These are phyloP conservation scores for Galeopterus variegatus DNA, from an alignment of 2,113 vertebrate genomes.

Conservation along the genomic window DNA sequence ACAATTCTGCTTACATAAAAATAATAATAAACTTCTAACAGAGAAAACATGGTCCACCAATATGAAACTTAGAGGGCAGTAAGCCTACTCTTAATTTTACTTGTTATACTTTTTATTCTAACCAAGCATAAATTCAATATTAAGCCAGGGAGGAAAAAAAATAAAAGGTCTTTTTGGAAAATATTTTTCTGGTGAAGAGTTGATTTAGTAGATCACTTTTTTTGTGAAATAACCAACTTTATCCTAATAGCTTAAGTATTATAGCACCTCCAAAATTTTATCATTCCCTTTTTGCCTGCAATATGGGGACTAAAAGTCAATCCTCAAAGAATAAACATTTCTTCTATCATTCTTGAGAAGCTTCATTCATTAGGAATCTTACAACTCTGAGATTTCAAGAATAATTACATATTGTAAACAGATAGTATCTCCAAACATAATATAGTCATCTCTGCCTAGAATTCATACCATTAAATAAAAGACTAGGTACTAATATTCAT, in stretches of 20 bases:
- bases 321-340: slow-evolving; percentile 36
- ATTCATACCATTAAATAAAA: slow-evolving; percentile 51
- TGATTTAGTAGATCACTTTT: slow-evolving; percentile 13
- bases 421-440: slow-evolving; percentile 14
- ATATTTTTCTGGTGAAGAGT: slow-evolving; percentile 27
- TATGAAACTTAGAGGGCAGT: slow-evolving; percentile 31
- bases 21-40: slow-evolving; percentile 24
- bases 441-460: slow-evolving; percentile 6
- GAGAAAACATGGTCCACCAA: slow-evolving; percentile 33
- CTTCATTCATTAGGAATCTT: slow-evolving; percentile 19
- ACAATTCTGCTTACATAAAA: slow-evolving; percentile 44
- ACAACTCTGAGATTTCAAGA: slow-evolving; percentile 29
- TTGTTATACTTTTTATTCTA: background rate
- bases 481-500: slow-evolving; percentile 1
- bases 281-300: slow-evolving; percentile 31
- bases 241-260: background rate
- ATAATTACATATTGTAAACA: slow-evolving; percentile 42
- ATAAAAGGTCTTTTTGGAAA: slow-evolving; percentile 24
- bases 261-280: slow-evolving; percentile 16
- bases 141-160: background rate
- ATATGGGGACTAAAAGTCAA: background rate
- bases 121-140: slow-evolving; percentile 29
- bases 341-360: slow-evolving; percentile 23
- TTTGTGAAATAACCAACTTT: slow-evolving; percentile 24
- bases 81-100: background rate